Evolutionary conservation across 1,140 invertebrate genomes (phyloP).

Genomic region (Scylla paramamosain): DNA sequence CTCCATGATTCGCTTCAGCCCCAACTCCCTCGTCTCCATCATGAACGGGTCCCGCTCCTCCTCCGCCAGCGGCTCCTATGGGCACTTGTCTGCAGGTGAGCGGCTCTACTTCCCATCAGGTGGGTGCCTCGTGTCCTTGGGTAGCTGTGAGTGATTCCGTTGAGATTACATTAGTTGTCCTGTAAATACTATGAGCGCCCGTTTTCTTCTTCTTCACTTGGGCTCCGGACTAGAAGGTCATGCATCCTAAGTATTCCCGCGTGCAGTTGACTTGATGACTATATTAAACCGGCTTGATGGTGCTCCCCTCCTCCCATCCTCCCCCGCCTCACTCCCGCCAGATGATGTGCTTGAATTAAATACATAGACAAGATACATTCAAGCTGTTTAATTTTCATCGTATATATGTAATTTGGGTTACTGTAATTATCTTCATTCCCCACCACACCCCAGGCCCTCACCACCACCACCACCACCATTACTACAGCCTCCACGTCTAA

Average conservation of each 20-base stretch:
- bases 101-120: neutral
- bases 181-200: neutral
- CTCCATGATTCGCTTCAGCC: slow-evolving; percentile 96
- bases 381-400: neutral
- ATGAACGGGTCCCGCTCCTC: slow-evolving; percentile 93
- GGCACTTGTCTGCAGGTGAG: slow-evolving; percentile 92
- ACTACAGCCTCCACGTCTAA: neutral
- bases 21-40: slow-evolving; percentile 94
- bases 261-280: no score
- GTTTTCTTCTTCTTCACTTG: neutral
- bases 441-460: neutral
- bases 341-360: no score
- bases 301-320: neutral
- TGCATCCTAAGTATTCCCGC: no score
- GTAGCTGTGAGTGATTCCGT: neutral
- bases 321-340: neutral
- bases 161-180: neutral
- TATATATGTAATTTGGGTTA: neutral
- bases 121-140: neutral
- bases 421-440: neutral
- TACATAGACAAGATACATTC: no score
- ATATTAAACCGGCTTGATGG: no score
- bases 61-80: slow-evolving; percentile 93
- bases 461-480: neutral
- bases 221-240: no score